Percentiles rank a stretch among this genome's conserved stretches.
Conservation (phyloP, 23 tunicate species). For the Styela clava region DNA sequence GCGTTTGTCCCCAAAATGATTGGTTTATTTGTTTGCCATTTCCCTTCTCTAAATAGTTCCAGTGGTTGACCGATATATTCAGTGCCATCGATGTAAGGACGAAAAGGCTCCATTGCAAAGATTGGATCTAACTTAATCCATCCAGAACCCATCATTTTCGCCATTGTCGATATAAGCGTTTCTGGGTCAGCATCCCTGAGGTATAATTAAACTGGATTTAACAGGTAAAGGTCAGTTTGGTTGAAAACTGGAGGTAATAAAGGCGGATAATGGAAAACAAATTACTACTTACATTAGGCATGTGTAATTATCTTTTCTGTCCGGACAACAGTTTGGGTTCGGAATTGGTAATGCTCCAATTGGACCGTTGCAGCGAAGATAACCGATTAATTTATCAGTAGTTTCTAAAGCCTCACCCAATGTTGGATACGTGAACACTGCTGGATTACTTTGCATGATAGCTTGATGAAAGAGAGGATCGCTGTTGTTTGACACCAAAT, state of each 20-base stretch:
- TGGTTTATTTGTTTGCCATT: slow-evolving; percentile 17
- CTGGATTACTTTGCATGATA: slow-evolving; percentile 56
- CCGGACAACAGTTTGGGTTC: neutral
- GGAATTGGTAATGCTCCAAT: neutral
- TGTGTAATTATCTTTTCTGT: neutral
- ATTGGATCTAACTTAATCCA: neutral
- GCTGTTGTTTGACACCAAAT: slow-evolving; percentile 59
- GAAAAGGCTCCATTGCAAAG: slow-evolving; percentile 1
- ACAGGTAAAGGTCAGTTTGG: neutral
- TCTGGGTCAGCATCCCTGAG: slow-evolving; percentile 2
- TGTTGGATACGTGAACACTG: slow-evolving; percentile 13
- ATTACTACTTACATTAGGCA: slow-evolving; percentile 18
- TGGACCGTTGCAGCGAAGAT: neutral
- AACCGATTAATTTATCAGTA: neutral
- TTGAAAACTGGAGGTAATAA: neutral
- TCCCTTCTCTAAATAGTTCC: slow-evolving; percentile 12
- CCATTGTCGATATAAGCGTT: neutral
- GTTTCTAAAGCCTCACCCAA: neutral
- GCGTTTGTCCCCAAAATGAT: slow-evolving; percentile 1
- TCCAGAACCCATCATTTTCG: neutral
- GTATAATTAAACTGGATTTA: neutral
- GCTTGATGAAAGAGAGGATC: slow-evolving; percentile 58
- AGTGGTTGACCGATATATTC: slow-evolving; percentile 9
- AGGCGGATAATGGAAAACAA: neutral
- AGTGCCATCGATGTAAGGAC: slow-evolving; percentile 19